Evolutionary conservation across 2,113 vertebrate species (phyloP).

Genomic region (Pantherophis guttatus): DNA sequence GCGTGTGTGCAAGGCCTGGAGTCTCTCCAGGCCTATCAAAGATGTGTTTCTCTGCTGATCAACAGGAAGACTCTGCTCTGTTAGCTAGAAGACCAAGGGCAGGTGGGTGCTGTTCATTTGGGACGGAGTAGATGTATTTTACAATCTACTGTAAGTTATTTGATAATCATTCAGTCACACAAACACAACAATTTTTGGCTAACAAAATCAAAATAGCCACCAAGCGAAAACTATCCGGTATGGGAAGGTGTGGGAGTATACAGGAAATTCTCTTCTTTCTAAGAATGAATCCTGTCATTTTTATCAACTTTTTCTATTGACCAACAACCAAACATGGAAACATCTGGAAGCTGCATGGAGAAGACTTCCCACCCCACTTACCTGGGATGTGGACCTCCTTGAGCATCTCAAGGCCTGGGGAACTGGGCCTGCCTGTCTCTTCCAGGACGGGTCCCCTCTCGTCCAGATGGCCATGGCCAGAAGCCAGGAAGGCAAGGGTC

Average conservation of each 20-base stretch:
- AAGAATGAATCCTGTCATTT: neutral
- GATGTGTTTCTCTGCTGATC: neutral
- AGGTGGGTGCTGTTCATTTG: neutral
- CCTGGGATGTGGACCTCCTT: conserved; percentile 43
- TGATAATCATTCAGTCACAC: neutral
- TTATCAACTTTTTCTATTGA: neutral
- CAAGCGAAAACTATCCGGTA: neutral
- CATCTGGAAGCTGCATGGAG: neutral
- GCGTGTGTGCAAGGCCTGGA: neutral
- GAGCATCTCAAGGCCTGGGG: conserved; percentile 43
- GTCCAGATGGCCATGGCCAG: conserved; percentile 43
- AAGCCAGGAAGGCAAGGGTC: conserved; percentile 48
- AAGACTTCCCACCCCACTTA: conserved; percentile 48
- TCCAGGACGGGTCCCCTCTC: conserved; percentile 1
- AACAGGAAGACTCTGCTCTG: neutral
- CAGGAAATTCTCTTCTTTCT: neutral
- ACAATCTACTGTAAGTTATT: neutral
- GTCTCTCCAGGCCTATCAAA: neutral
- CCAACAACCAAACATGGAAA: neutral
- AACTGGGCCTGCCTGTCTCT: conserved; percentile 48
- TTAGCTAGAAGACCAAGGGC: neutral
- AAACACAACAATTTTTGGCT: neutral
- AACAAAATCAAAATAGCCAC: neutral
- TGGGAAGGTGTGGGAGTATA: neutral
- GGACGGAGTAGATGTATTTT: neutral